A percentile compares a stretch with the other conserved stretches of the same genome.
Conservation (phyloP, 2,888 invertebrate genomes). For the Tanytarsus gracilentus region DNA sequence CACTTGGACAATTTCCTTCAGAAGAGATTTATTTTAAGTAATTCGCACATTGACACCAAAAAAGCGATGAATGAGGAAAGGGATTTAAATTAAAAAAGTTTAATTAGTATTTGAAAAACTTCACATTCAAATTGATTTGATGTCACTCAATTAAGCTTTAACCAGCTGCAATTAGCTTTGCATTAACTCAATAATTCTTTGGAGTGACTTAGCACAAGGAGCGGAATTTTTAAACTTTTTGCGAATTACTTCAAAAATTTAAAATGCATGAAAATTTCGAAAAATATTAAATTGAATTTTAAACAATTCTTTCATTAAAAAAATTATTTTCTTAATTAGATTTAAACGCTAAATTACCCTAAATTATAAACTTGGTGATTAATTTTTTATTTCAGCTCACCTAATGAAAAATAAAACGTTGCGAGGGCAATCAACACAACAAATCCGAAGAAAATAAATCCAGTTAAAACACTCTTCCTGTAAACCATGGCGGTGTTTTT, state of each 20-base stretch:
- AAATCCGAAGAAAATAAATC: constrained; percentile 29
- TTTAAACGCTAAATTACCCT: neutral
- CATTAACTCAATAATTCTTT: no score
- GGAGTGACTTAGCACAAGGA: no score
- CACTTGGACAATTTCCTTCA: constrained; percentile 46
- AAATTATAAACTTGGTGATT: neutral
- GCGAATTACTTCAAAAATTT: no score
- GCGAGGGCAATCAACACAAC: constrained; percentile 38
- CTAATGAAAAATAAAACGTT: constrained; percentile 41
- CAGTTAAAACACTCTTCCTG: neutral
- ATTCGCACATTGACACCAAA: neutral
- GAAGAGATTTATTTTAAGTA: neutral
- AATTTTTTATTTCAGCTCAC: constrained; percentile 32
- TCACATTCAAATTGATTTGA: no score
- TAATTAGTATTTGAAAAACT: no score
- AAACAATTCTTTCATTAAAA: neutral
- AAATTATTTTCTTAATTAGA: neutral
- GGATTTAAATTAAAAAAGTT: neutral
- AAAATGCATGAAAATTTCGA: no score
- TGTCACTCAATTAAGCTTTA: no score
- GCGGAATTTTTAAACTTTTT: no score
- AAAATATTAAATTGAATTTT: no score
- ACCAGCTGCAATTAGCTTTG: no score
- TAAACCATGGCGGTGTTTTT: neutral
- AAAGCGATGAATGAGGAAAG: neutral